Evolutionary conservation across 2,888 invertebrate species (phyloP).

Genomic region (Camponotus fellah): DNA sequence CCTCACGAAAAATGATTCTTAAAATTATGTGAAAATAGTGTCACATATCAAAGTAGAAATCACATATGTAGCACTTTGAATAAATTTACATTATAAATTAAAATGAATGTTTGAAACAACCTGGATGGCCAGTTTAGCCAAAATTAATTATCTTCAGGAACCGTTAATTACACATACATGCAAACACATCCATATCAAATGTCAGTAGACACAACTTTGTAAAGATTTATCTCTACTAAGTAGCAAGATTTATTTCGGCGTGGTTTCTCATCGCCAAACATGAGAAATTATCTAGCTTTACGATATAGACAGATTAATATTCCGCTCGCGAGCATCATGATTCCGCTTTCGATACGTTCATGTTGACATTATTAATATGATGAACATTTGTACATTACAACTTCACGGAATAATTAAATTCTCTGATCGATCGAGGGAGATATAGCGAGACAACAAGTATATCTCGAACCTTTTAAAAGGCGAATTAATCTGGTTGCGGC

Average conservation of each 20-base stretch:
- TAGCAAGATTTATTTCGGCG: not conserved
- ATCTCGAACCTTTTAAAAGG: slow-evolving; percentile 9
- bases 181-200: not conserved
- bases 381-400: slow-evolving; percentile 2
- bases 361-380: slow-evolving; percentile 1
- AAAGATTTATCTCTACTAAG: not conserved
- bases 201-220: not conserved
- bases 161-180: not conserved
- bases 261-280: not conserved
- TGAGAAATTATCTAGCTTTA: not conserved
- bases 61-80: not conserved
- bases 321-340: not conserved
- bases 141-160: slow-evolving; percentile 17
- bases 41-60: not conserved
- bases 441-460: not conserved
- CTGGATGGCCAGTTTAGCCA: not conserved
- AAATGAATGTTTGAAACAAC: no score
- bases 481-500: not conserved
- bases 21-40: not conserved
- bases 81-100: slow-evolving; percentile 27
- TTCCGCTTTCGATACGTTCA: no score
- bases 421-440: slow-evolving; percentile 12
- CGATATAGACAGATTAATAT: slow-evolving; percentile 11
- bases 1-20: not conserved
- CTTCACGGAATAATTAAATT: slow-evolving; percentile 30